Base-by-base conservation (phyloP, 2,113 vertebrate species). In the Scolopax mira region DNA sequence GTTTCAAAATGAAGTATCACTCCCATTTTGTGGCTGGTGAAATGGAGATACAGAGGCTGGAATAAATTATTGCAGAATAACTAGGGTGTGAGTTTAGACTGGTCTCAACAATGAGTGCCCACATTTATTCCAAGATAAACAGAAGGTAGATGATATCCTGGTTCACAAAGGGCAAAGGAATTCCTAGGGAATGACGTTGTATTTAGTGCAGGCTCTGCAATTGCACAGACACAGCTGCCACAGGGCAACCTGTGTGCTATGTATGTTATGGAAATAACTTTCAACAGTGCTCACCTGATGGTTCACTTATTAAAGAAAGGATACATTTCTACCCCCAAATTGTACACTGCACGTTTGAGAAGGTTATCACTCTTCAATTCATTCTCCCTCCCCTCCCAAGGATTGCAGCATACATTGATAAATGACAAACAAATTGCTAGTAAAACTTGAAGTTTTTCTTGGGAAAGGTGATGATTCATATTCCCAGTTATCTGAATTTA, bases 121-220 rank as follows among this genome's bases (percentile, higher is more conserved):
- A 51, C 39, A 46, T 18, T 77, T 52, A 65, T 42, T 85, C 79
- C 79, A 82, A 58, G 88, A 46, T 18, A 90, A 91, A 90, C 18
- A 79, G 6, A 18, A 46, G 7, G 25, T 3, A 48, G 13, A 24
- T 57, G 42, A 21, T 9, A 72, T 64, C 58, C 70, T 79, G 67
- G 23, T 49, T 89, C 66, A 80, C 33, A 55, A 85, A 93, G 44
- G 57, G 14, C 27, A 75, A 48, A 93, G 22, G n/a, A 70, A 85
- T 70, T 82, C 25, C 54, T 70, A 23, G 28, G 25, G 61, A 19
- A 7, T 30, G 64, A 54, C 18, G 21, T 2, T 72, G 70, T 66
- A 13, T 44, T 89, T 57, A 75, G 31, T 41, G 57, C 85, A 88
- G 64, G 39, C 44, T 77, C 85, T 2, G 4, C 11, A 60, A 35